Percentiles rank a stretch among this genome's conserved stretches.
phyloP scores from a whole-genome alignment of 2,888 invertebrate species.

The Neoaliturus tenellus region DNA sequence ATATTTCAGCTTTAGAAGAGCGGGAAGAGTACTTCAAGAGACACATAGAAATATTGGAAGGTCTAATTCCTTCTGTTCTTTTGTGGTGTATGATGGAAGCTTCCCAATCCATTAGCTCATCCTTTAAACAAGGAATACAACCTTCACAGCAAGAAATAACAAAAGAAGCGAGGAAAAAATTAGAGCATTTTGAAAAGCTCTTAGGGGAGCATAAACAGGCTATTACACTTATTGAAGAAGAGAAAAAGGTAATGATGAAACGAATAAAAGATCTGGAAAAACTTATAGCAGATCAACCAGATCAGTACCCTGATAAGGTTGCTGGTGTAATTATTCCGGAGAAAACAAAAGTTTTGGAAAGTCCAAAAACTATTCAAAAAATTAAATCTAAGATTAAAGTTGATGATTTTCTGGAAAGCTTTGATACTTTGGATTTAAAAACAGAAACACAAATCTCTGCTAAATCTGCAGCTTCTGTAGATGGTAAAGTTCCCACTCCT shows the following conservation, averaged over 20 bases:
- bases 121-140: no score
- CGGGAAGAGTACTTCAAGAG: background rate
- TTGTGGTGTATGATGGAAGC: background rate
- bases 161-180: background rate
- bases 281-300: background rate
- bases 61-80: constrained; percentile 3
- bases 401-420: no score
- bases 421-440: no score
- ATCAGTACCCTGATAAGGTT: background rate
- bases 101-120: background rate
- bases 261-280: constrained; percentile 24
- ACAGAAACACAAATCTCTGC: no score
- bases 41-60: background rate
- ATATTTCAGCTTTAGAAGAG: constrained; percentile 20
- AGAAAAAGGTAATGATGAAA: background rate
- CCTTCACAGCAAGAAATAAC: background rate
- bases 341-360: no score
- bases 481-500: no score
- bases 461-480: no score
- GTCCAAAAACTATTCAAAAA: no score
- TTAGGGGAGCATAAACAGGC: background rate
- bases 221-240: background rate
- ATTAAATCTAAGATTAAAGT: no score
- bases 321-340: background rate
- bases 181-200: constrained; percentile 9